phyloP scores from a whole-genome alignment of 2,797 vertebrate species.

The Sebastes baramenuke region DNA sequence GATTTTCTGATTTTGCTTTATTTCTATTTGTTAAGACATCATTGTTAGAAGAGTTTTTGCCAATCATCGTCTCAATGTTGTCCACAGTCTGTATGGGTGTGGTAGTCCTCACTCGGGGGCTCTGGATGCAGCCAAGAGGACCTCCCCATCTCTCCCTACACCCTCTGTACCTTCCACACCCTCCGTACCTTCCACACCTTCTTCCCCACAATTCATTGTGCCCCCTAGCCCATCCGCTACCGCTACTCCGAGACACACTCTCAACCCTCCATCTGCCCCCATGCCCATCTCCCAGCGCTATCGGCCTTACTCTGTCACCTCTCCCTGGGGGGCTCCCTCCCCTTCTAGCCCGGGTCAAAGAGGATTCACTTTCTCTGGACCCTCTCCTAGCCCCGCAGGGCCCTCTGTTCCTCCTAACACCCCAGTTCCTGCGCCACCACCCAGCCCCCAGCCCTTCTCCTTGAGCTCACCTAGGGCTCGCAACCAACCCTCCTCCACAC shows the following conservation, averaged over 20 bases:
- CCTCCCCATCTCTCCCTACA: conserved; percentile 79
- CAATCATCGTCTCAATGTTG: conserved; percentile 75
- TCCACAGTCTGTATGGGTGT: conserved; percentile 94
- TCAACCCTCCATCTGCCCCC: conserved; percentile 78
- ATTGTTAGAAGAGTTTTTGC: conserved; percentile 42
- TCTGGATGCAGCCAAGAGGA: conserved; percentile 83
- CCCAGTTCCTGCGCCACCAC: conserved; percentile 68
- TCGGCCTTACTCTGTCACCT: conserved; percentile 88
- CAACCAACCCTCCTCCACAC: conserved; percentile 71
- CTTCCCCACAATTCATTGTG: conserved; percentile 73
- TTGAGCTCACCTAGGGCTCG: conserved; percentile 76
- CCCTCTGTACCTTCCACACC: conserved; percentile 64
- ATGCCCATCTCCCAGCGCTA: conserved; percentile 89
- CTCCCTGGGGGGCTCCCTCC: conserved; percentile 78
- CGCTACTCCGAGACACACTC: conserved; percentile 53
- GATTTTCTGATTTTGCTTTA: conserved; percentile 52
- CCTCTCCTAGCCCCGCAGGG: conserved; percentile 63
- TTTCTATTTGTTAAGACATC: conserved; percentile 7
- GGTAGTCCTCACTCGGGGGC: conserved; percentile 87
- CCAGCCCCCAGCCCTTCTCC: conserved; percentile 75
- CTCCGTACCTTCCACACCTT: conserved; percentile 64
- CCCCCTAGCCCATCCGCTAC: conserved; percentile 76
- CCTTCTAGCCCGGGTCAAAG: conserved; percentile 75
- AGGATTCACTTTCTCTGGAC: conserved; percentile 57
- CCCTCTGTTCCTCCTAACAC: conserved; percentile 72